Base-by-base conservation (phyloP, 1,140 invertebrate genomes). In the Drosophila mayri region DNA sequence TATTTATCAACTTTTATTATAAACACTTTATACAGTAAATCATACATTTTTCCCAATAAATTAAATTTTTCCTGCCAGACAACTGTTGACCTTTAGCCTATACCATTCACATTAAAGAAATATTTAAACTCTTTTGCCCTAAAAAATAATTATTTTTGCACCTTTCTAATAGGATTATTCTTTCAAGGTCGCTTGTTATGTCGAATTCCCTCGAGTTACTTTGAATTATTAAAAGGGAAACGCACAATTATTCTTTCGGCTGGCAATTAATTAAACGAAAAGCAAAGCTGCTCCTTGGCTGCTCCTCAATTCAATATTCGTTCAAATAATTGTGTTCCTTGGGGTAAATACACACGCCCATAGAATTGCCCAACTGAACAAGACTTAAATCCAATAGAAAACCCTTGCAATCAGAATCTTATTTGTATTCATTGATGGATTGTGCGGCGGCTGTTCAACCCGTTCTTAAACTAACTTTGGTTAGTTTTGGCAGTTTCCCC, bases 351-450 rank as follows among this genome's bases (percentile, higher is more conserved):
- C 49, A 71, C 32, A 60, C 30, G n/a, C 16, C 11, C 37, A 62
- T 40, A 9, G 68, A 73, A 54, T 14, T 28, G 40, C 22, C 10
- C 7, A 35, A 28, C 32, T 47, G 16, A 35, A 57, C 49, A 55
- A 38, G 38, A 8, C 18, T 16, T 1, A 18, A 58, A 70, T 28
- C 14, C 32, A 35, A 22, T n/a, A 16, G 11, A 22, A 59, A 59
- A 49, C 43, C 68, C 44, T 49, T 72, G 46, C 52, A 71, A 49
- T 71, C 68, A 65, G 57, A 4, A 61, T 54, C 46, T 58, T 72
- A 71, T 71, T 72, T 71, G 52, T 72, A 55, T 58, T 72, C 52
- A 47, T 57, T 59, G 67, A 57, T 67, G 49, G 41, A 68, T 71
- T 68, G 63, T 41, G 63, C 32, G 40, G 35, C 12, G 50, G 9